Evolutionary conservation across 2,888 invertebrate species (phyloP).

Genomic region (Eupeodes luniger): DNA sequence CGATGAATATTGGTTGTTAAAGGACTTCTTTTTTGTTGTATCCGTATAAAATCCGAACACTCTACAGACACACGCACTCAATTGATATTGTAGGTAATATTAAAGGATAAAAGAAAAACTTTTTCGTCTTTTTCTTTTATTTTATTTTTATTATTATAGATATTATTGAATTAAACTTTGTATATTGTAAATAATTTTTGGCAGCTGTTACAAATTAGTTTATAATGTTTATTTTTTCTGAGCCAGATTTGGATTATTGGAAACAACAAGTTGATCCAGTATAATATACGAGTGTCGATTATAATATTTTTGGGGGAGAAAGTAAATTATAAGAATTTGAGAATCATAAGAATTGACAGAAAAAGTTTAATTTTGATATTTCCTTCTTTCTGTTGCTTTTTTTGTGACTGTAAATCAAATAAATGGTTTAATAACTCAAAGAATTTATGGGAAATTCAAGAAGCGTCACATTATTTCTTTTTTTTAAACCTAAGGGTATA

Average conservation of each 20-base stretch:
- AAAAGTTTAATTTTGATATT: slow-evolving; percentile 3
- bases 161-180: slow-evolving; percentile 72
- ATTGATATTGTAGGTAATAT: slow-evolving; percentile 3
- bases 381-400: background rate
- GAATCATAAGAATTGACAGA: background rate
- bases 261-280: slow-evolving; percentile 70
- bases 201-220: slow-evolving; percentile 44
- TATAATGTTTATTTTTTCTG: slow-evolving; percentile 14
- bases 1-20: slow-evolving; percentile 59
- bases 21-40: slow-evolving; percentile 23
- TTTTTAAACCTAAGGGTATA: too few species aligned
- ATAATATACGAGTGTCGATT: too few species aligned
- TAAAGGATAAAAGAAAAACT: slow-evolving; percentile 53
- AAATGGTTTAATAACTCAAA: background rate
- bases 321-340: background rate
- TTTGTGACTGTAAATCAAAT: background rate
- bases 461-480: background rate
- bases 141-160: too few species aligned
- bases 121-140: background rate
- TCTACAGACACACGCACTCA: background rate
- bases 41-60: background rate
- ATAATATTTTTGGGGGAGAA: background rate
- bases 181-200: slow-evolving; percentile 59
- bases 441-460: background rate
- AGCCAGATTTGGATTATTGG: slow-evolving; percentile 48